Conservation (phyloP, 1,140 invertebrate genomes). For the Chymomyza costata region DNA sequence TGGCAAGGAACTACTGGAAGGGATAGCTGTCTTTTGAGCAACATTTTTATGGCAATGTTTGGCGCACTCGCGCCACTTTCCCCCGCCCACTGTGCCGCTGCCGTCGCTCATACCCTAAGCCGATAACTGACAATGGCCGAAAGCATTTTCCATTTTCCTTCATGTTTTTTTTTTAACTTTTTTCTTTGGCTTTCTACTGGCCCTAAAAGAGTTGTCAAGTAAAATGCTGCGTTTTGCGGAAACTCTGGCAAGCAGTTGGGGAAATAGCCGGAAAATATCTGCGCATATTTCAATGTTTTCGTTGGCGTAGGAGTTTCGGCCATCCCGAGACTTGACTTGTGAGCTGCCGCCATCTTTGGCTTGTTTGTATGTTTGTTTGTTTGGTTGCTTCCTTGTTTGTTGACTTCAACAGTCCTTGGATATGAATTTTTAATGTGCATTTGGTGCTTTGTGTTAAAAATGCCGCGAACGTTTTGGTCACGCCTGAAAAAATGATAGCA, state of each 20-base stretch:
- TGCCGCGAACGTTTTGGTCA: too few relatives aligned
- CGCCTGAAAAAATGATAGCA: too few relatives aligned
- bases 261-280: slow-evolving; percentile 46
- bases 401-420: slow-evolving; percentile 52
- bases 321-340: slow-evolving; percentile 61
- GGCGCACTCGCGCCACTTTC: neutral
- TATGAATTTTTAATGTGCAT: slow-evolving; percentile 73
- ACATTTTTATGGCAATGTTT: slow-evolving; percentile 70
- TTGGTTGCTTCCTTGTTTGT: slow-evolving; percentile 12
- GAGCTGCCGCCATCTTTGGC: slow-evolving; percentile 5
- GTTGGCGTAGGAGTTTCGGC: too few relatives aligned
- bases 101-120: slow-evolving; percentile 38
- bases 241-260: slow-evolving; percentile 26
- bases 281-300: slow-evolving; percentile 71
- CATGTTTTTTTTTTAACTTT: slow-evolving; percentile 16
- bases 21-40: slow-evolving; percentile 35
- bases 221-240: slow-evolving; percentile 64
- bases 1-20: slow-evolving; percentile 19
- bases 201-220: slow-evolving; percentile 61
- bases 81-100: slow-evolving; percentile 14
- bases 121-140: slow-evolving; percentile 71
- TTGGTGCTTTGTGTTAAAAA: slow-evolving; percentile 70
- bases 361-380: too few relatives aligned
- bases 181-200: slow-evolving; percentile 33
- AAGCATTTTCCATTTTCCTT: slow-evolving; percentile 52